Evolutionary conservation across 92 coral and sea anemone genomes (phyloP), one percentile per base, ranked within the genome.

Genomic region (Virgularia gustaviana): DNA sequence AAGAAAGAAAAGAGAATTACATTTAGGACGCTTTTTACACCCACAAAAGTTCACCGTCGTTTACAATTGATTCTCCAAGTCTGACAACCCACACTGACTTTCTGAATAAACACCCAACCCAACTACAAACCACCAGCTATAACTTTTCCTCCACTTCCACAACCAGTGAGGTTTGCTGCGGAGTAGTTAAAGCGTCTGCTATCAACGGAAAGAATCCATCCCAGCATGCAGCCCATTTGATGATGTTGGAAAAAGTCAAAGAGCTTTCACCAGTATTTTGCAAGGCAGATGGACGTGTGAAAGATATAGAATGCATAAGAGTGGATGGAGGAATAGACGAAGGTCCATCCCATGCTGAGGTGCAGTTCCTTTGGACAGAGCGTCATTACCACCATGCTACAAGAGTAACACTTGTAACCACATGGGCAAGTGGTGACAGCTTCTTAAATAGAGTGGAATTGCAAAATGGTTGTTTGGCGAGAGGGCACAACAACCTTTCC

Each of bases 361-460:
- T 80, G 1, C 76, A 73, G 34, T 80, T 80, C 42, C 37, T 73
- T 22, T 72, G 76, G 85, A 78, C 77, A 16, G 79, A 60, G 59
- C 49, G 42, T n/a, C 79, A 70, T 25, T 55, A 30, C 31, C 55
- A 9, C 1, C 12, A 20, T 23, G 68, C 86, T 34, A 67, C 73
- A 35, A 65, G 36, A 23, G 58, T 70, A 33, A 71, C 70, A 4
- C 32, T 73, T 29, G 80, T 73, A 18, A 74, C 80, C 9, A 83
- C 78, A 6, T 52, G 83, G 31, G 49, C 67, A 18, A 78, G 88
- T 27, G 88, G 88, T 2, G 80, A 83, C 65, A 83, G 78, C 47
- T 66, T 73, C 47, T 71, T 73, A 13, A 77, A 82, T 25, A 22
- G 79, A 1, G 82, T 70, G 5, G 83, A 77, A 34, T 60, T 83